Conservation (phyloP, 2,797 vertebrate genomes). For the Oryzias dopingdopingensis region DNA sequence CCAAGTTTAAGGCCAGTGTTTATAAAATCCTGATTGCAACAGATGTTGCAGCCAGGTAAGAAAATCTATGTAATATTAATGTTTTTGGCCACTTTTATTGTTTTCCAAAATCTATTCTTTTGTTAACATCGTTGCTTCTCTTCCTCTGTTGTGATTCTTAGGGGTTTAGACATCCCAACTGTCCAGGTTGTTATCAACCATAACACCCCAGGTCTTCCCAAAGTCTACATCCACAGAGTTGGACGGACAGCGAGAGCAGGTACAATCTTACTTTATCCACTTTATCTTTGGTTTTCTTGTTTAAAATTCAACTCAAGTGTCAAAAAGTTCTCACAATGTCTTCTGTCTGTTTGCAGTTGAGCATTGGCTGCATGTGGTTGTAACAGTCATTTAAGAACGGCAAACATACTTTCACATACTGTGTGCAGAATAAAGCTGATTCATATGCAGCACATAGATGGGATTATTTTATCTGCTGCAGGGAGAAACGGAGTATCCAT, state of each 20-base stretch:
- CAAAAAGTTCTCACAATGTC: neutral
- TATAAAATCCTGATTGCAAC: slow-evolving; percentile 95
- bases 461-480: slow-evolving; percentile 46
- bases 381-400: neutral
- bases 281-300: neutral
- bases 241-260: slow-evolving; percentile 95
- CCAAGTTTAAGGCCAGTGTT: slow-evolving; percentile 96
- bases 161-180: slow-evolving; percentile 93
- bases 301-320: neutral
- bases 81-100: neutral
- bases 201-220: slow-evolving; percentile 93
- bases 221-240: slow-evolving; percentile 95
- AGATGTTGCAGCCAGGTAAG: slow-evolving; percentile 91
- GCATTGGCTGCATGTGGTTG: neutral
- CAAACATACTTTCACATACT: neutral
- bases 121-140: neutral
- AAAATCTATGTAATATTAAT: neutral
- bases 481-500: slow-evolving; percentile 89
- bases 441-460: neutral
- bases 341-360: neutral
- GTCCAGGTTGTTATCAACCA: slow-evolving; percentile 97
- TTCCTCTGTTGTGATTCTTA: slow-evolving; percentile 43
- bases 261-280: slow-evolving; percentile 31
- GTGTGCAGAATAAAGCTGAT: neutral
- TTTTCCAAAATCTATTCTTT: neutral